Evolutionary conservation across 2,888 invertebrate species (phyloP).

Genomic region (Nomada flava): DNA sequence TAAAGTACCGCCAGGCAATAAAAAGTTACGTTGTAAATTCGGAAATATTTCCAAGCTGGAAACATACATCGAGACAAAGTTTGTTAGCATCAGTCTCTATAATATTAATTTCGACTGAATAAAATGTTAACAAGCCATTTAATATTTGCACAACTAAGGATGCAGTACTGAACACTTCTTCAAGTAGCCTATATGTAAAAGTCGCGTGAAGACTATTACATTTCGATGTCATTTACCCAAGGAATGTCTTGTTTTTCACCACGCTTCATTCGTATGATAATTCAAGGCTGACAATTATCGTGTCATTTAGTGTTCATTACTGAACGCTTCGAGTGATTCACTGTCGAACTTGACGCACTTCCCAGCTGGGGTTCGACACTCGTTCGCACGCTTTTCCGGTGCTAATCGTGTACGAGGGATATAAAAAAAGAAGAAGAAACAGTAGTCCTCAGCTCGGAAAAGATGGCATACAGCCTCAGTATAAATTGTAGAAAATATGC

Average conservation of each 20-base stretch:
- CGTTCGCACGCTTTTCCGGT: constrained; percentile 10
- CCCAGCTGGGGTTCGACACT: constrained; percentile 11
- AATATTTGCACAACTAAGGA: too few species aligned
- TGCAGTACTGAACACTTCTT: too few species aligned
- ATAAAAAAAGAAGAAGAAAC: neutral
- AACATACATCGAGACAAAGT: too few species aligned
- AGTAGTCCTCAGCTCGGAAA: neutral
- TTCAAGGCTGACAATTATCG: constrained; percentile 43
- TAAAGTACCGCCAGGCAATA: too few species aligned
- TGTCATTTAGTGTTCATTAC: constrained; percentile 13
- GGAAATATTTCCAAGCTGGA: too few species aligned
- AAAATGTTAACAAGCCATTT: too few species aligned
- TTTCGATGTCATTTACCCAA: neutral
- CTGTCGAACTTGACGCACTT: constrained; percentile 30
- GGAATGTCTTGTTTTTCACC: constrained; percentile 6
- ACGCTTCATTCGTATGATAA: constrained; percentile 31
- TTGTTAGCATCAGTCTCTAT: too few species aligned
- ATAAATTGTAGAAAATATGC: neutral
- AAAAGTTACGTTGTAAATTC: too few species aligned
- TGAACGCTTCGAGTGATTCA: constrained; percentile 19
- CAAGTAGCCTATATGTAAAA: neutral
- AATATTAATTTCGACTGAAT: too few species aligned
- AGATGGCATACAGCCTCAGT: too few species aligned
- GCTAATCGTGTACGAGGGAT: neutral
- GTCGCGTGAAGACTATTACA: neutral